Evolutionary conservation across 1,140 invertebrate species (phyloP), one percentile per base, ranked within the genome.

Genomic region (Panagrolaimus sp.): DNA sequence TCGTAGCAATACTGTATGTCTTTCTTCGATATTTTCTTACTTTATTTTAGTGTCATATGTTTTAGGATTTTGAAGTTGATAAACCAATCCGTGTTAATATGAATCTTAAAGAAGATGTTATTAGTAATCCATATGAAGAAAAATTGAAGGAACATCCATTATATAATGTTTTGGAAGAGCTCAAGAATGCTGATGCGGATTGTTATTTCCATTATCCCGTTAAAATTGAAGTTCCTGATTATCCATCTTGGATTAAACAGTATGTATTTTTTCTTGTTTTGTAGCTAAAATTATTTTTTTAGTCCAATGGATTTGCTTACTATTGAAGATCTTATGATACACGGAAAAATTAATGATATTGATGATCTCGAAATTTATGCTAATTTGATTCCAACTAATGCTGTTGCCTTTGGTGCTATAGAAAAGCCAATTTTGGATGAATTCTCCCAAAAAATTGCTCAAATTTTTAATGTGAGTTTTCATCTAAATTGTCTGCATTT

Each of bases 311-410:
- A 58, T 17, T 26, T 28, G 52, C 21, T 58, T 26, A 58, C 52
- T 4, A 58, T 58, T 26, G 52, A 58, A 58, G 52, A 58, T 58
- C 52, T 58, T n/a, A 58, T 58, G 52, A 28, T 17, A 8, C 21
- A 21, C 15, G 52, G 52, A 12, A 58, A 58, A 58, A 28, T 58
- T 21, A 14, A 26, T 2, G 28, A 21, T 12, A 21, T 58, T 28
- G 52, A 58, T 17, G 21, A 58, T 12, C 14, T 58, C 10, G 52
- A 58, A 28, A 2, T 58, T 1, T 28, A 58, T 21, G 17, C 52
- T 1, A 28, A 21, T 12, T 58, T 58, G 17, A 58, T 58, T 12
- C 17, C 12, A 1, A 28, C 52, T 12, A 58, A 58, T 58, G 52
- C 52, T 28, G 52, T 58, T 28, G 52, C 17, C 17, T 58, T 26